Evolutionary conservation across 2,888 invertebrate species (phyloP).

Genomic region (Nasonovia ribisnigri): DNA sequence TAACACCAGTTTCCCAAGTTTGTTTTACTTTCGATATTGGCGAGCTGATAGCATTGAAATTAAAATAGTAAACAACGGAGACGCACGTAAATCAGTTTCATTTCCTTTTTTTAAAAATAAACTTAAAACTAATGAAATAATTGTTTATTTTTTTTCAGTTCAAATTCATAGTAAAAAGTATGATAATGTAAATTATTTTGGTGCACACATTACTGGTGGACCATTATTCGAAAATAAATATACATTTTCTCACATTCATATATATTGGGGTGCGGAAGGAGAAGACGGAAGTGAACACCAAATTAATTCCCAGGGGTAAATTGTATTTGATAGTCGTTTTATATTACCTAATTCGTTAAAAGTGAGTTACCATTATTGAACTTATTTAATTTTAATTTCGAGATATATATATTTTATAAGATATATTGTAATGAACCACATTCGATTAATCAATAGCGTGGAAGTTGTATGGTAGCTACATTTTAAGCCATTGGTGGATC

Average conservation of each 20-base stretch:
- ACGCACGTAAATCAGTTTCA: background rate
- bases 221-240: conserved; percentile 72
- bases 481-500: background rate
- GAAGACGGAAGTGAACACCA: conserved; percentile 78
- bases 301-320: conserved; percentile 71
- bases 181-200: background rate
- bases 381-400: background rate
- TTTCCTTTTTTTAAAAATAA: background rate
- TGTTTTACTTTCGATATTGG: background rate
- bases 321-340: background rate
- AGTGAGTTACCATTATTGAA: background rate
- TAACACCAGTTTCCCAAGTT: background rate
- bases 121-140: background rate
- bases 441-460: background rate
- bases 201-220: conserved; percentile 54
- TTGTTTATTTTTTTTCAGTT: background rate
- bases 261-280: conserved; percentile 78
- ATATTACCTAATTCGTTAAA: background rate
- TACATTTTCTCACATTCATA: conserved; percentile 77
- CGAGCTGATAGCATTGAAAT: background rate
- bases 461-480: background rate
- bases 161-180: background rate
- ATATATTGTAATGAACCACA: background rate
- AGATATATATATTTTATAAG: background rate
- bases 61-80: background rate